phyloP scores from a whole-genome alignment of 2,888 invertebrate species.

The Nemapogon koenigi region DNA sequence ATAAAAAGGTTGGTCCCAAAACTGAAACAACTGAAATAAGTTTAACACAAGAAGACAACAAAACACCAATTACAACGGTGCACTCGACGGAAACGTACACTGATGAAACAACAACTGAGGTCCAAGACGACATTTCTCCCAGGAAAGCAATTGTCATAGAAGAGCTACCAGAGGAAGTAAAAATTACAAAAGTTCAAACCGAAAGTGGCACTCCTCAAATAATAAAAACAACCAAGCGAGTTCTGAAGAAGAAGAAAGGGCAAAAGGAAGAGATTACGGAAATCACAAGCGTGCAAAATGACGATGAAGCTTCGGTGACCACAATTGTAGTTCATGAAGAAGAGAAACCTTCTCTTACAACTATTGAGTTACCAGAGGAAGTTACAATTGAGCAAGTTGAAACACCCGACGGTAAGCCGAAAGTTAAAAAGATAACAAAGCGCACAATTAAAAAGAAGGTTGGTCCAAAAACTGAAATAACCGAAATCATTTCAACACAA shows the following conservation, averaged over 20 bases:
- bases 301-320: constrained; percentile 29
- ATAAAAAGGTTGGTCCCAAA: constrained; percentile 16
- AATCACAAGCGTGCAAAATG: constrained; percentile 18
- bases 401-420: constrained; percentile 10
- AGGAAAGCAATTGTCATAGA: neutral
- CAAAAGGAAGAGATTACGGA: constrained; percentile 4
- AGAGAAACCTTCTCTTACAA: constrained; percentile 22
- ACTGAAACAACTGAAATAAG: constrained; percentile 11
- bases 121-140: neutral
- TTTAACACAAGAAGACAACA: constrained; percentile 14
- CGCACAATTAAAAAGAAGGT: constrained; percentile 39
- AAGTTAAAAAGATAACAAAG: constrained; percentile 31
- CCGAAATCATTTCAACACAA: constrained; percentile 19
- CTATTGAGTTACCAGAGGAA: constrained; percentile 10
- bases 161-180: constrained; percentile 19
- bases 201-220: constrained; percentile 27
- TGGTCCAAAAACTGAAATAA: constrained; percentile 23
- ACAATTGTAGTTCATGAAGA: constrained; percentile 24
- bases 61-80: constrained; percentile 1
- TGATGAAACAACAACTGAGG: neutral
- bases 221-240: constrained; percentile 21
- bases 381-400: constrained; percentile 5
- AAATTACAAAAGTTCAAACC: constrained; percentile 39
- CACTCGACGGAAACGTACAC: neutral
- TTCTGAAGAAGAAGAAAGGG: constrained; percentile 19